Evolutionary conservation across 2,797 vertebrate species (phyloP).

Genomic region (Enteromius fasciolatus): DNA sequence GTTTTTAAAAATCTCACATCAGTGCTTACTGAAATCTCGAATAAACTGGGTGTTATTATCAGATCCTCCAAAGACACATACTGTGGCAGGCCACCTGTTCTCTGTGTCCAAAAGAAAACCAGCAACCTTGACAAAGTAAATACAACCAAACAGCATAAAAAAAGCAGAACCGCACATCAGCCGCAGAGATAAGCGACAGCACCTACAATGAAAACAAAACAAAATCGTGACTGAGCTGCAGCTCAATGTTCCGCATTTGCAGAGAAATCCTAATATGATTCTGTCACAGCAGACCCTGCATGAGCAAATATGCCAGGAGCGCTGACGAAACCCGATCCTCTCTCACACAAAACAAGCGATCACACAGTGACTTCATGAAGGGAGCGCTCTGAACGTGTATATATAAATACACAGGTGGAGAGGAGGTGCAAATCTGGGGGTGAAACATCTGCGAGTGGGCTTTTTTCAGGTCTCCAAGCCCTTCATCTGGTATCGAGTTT

Average conservation of each 20-base stretch:
- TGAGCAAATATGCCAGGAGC: constrained; percentile 42
- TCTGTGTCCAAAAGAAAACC: background rate
- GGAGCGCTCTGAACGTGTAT: constrained; percentile 5
- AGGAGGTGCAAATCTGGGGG: background rate
- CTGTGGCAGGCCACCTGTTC: background rate
- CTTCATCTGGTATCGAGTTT: constrained; percentile 45
- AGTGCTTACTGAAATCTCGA: background rate
- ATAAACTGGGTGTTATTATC: background rate
- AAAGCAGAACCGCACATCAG: background rate
- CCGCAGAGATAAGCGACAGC: background rate
- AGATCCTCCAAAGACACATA: background rate
- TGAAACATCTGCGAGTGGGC: constrained; percentile 28
- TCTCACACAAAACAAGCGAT: background rate
- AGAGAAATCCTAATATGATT: constrained; percentile 48
- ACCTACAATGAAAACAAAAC: constrained; percentile 1
- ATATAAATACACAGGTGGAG: constrained; percentile 28
- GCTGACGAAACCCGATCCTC: constrained; percentile 4
- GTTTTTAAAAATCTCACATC: background rate
- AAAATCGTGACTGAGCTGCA: constrained; percentile 20
- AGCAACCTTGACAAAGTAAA: constrained; percentile 4
- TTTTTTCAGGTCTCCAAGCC: constrained; percentile 29
- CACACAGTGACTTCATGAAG: constrained; percentile 18
- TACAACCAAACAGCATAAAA: background rate
- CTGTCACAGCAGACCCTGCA: constrained; percentile 22
- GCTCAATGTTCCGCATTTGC: constrained; percentile 15